phyloP scores from a whole-genome alignment of 92 coral and sea anemone genomes.

The Blastomussa wellsi region DNA sequence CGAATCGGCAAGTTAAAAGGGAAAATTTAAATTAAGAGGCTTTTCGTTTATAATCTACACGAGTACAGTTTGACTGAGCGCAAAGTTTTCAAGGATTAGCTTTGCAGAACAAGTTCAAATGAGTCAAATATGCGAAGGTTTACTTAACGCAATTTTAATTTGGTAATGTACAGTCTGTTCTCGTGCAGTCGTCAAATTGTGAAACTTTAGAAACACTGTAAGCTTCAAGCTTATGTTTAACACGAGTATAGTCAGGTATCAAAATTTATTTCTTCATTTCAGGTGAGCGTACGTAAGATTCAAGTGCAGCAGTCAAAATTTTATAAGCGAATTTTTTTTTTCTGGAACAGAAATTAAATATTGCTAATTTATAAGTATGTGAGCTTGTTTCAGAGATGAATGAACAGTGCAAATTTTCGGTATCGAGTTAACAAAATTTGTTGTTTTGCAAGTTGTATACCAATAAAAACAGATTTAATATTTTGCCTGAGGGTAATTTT shows the following conservation, averaged over 20 bases:
- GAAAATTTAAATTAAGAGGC: background rate
- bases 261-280: too few relatives aligned
- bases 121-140: background rate
- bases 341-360: too few relatives aligned
- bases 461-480: background rate
- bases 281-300: too few relatives aligned
- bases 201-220: too few relatives aligned
- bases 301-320: too few relatives aligned
- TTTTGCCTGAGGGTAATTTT: background rate
- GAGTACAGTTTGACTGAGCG: background rate
- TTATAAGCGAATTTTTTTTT: too few relatives aligned
- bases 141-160: background rate
- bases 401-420: background rate
- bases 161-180: too few relatives aligned
- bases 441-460: background rate
- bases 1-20: background rate
- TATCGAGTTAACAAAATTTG: background rate
- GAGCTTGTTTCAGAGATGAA: background rate
- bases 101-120: conserved; percentile 1
- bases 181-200: too few relatives aligned
- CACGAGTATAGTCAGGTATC: too few relatives aligned
- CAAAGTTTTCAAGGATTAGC: background rate
- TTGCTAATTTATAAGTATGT: too few relatives aligned
- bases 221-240: too few relatives aligned
- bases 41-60: background rate